A percentile compares a stretch with the other conserved stretches of the same genome.
phyloP scores from a whole-genome alignment of 2,113 vertebrate genomes.

The Catharus bicknelli region DNA sequence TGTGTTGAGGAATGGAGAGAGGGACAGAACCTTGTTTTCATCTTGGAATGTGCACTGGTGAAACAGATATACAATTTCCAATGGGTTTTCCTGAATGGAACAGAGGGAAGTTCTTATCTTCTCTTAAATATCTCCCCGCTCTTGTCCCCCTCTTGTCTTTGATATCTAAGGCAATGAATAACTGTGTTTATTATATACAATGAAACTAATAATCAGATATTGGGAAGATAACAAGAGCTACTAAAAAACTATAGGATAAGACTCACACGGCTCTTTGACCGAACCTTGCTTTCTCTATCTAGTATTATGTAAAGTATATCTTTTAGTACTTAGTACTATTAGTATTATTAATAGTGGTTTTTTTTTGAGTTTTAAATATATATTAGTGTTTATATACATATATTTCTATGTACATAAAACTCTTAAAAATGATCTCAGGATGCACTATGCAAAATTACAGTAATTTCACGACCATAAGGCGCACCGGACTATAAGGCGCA shows the following conservation, averaged over 20 bases:
- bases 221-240: background rate
- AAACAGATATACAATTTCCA: background rate
- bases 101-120: background rate
- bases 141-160: background rate
- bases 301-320: background rate
- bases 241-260: background rate
- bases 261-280: background rate
- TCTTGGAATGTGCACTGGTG: background rate
- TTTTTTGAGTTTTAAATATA: background rate
- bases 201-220: background rate
- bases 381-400: background rate
- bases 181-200: background rate
- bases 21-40: background rate
- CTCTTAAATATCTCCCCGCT: background rate
- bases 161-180: background rate
- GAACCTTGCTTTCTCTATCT: background rate
- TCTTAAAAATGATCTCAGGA: background rate
- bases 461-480: too few species aligned
- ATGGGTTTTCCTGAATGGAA: background rate
- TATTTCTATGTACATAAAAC: background rate
- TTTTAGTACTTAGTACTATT: background rate
- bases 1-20: background rate
- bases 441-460: background rate
- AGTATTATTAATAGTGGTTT: background rate
- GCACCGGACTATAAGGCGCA: too few species aligned